These are phyloP conservation scores for Emydocephalus ijimae DNA, from an alignment of 2,113 vertebrate species.

Conservation along the genomic window DNA sequence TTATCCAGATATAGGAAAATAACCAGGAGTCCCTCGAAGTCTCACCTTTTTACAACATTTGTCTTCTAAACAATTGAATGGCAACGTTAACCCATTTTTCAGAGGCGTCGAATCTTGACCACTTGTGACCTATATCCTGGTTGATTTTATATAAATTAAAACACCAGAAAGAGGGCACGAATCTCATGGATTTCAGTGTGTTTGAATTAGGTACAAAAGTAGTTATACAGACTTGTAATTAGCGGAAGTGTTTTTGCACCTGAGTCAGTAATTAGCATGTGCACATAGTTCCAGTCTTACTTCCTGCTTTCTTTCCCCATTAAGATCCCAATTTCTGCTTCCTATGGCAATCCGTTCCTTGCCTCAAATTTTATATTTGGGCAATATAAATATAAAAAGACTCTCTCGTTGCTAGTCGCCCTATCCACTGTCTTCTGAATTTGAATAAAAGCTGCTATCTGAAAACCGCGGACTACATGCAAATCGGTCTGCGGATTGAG, in stretches of 20 bases:
- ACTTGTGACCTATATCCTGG: neutral
- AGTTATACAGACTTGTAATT: neutral
- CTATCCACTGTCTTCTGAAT: neutral
- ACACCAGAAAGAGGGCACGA: neutral
- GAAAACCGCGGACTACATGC: neutral
- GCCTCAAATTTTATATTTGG: neutral
- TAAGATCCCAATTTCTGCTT: neutral
- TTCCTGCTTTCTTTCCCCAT: neutral
- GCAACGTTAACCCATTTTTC: neutral
- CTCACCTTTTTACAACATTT: neutral
- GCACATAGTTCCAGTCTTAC: neutral
- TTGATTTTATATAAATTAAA: neutral
- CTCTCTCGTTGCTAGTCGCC: neutral
- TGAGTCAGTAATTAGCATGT: neutral
- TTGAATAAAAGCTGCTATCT: neutral
- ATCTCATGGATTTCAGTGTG: neutral
- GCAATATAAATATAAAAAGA: neutral
- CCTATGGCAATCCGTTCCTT: neutral
- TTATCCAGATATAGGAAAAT: neutral
- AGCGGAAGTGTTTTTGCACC: neutral
- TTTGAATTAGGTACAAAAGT: neutral
- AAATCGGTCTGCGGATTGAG: neutral
- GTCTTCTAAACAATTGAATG: neutral
- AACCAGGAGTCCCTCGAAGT: neutral
- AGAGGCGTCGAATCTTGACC: neutral